Evolutionary conservation across 37 sponge, comb jelly and placozoan genomes (phyloP).

Genomic region (Chondrilla cf. caribensis): DNA sequence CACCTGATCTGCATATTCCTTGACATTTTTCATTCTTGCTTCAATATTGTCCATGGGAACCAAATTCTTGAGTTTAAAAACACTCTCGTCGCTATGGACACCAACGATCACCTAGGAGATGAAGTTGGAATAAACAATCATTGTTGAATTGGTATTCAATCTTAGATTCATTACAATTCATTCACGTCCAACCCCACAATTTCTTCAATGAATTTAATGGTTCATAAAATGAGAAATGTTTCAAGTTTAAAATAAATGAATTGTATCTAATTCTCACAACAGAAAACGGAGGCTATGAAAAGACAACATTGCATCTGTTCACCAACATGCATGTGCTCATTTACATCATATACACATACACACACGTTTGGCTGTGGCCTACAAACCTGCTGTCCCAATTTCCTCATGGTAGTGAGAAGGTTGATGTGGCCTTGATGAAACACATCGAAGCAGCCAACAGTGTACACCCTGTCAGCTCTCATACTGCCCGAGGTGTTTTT

Average conservation of each 20-base stretch:
- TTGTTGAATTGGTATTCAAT: too few relatives aligned
- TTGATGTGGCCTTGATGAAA: slow-evolving; percentile 32
- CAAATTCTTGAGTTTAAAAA: slow-evolving; percentile 32
- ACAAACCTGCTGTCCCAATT: slow-evolving; percentile 30
- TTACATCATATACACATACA: not conserved
- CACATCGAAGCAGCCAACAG: slow-evolving; percentile 50
- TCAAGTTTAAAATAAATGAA: too few relatives aligned
- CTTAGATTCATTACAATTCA: too few relatives aligned
- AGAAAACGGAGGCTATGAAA: too few relatives aligned
- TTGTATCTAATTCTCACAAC: too few relatives aligned
- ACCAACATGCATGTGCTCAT: not conserved
- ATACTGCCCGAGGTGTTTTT: too few relatives aligned
- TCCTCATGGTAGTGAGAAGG: slow-evolving; percentile 28
- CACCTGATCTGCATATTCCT: slow-evolving; percentile 51
- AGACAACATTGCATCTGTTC: too few relatives aligned
- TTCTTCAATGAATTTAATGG: too few relatives aligned
- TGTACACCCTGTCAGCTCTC: slow-evolving; percentile 43
- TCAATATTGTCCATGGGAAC: slow-evolving; percentile 32
- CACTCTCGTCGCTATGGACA: slow-evolving; percentile 44
- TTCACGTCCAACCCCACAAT: too few relatives aligned
- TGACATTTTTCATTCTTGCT: slow-evolving; percentile 37
- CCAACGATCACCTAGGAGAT: slow-evolving; percentile 40
- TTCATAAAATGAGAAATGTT: too few relatives aligned
- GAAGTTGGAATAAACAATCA: not conserved
- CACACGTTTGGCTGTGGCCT: not conserved